phyloP scores from a whole-genome alignment of 2,888 invertebrate genomes.

The Nomada goodeniana region DNA sequence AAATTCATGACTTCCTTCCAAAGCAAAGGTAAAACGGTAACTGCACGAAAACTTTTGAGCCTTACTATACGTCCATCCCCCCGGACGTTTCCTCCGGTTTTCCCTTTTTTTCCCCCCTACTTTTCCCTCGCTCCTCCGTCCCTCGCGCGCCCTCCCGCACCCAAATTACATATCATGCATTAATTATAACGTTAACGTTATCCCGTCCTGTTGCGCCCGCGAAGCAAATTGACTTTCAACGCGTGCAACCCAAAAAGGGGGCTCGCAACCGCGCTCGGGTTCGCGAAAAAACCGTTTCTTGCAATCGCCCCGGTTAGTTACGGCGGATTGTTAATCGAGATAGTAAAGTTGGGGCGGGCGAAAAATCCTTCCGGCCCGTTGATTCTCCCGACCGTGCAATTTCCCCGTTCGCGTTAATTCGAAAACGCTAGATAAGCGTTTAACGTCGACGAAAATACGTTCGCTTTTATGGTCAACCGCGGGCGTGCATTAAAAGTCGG shows the following conservation, averaged over 20 bases:
- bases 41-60: background rate
- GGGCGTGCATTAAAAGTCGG: slow-evolving; percentile 21
- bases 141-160: slow-evolving; percentile 27
- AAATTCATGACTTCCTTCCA: no score
- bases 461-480: slow-evolving; percentile 13
- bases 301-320: background rate
- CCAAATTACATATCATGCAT: slow-evolving; percentile 57
- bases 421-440: background rate
- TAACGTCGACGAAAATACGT: slow-evolving; percentile 1
- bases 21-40: background rate
- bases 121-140: slow-evolving; percentile 18
- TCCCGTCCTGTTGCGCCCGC: slow-evolving; percentile 48
- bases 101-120: background rate
- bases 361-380: background rate
- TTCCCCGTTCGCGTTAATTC: background rate
- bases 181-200: slow-evolving; percentile 58
- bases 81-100: background rate
- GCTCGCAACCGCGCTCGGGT: background rate
- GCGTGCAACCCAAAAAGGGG: background rate
- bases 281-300: background rate
- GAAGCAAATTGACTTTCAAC: slow-evolving; percentile 46
- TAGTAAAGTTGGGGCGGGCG: background rate
- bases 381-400: background rate
- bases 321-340: background rate
- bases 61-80: background rate